Conservation (phyloP, 2,113 vertebrate genomes). For the Athene noctua region DNA sequence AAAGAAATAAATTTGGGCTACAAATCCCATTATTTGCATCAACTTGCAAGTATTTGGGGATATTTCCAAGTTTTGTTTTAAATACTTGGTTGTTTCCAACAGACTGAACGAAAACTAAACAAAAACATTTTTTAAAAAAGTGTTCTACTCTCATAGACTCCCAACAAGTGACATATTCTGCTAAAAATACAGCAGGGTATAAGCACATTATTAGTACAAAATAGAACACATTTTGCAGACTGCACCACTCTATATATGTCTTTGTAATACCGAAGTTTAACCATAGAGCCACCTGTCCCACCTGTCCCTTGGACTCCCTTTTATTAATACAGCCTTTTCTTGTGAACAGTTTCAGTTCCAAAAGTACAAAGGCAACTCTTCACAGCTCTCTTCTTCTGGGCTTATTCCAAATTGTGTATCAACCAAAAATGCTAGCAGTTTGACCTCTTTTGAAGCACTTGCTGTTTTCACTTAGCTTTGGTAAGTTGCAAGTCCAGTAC, state of each 20-base stretch:
- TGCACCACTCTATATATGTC: background rate
- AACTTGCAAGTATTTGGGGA: background rate
- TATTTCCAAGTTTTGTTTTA: background rate
- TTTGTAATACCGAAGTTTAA: background rate
- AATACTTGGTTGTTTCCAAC: background rate
- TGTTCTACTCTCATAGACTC: background rate
- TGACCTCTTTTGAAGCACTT: conserved; percentile 17
- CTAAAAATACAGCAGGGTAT: background rate
- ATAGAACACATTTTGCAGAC: background rate
- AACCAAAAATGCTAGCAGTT: background rate
- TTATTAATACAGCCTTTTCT: background rate
- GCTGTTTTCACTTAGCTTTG: conserved; percentile 33
- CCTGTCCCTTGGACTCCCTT: background rate
- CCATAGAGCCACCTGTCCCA: background rate
- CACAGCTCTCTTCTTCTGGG: background rate
- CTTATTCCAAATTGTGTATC: background rate
- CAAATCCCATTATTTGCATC: background rate
- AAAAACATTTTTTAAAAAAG: background rate
- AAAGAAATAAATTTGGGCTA: background rate
- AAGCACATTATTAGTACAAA: background rate
- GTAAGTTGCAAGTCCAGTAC: background rate
- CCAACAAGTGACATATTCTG: background rate
- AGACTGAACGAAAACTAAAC: background rate
- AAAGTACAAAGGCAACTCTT: conserved; percentile 18
- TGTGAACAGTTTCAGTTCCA: background rate